Conservation (phyloP, 2,113 vertebrate species). For the Riparia riparia region DNA sequence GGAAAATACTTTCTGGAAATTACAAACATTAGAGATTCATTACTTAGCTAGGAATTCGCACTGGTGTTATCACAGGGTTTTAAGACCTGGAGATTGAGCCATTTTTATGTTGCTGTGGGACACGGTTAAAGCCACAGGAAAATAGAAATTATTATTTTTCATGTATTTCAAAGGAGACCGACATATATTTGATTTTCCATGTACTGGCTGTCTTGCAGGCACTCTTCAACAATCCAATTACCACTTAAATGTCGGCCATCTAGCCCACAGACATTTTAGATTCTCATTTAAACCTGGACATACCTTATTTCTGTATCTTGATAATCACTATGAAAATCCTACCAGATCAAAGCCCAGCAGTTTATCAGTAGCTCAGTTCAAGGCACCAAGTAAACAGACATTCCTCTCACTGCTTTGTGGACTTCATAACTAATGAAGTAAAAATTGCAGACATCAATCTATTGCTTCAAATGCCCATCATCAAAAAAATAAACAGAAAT, state of each 20-base stretch:
- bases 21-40: background rate
- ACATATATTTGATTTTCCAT: background rate
- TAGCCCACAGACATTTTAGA: background rate
- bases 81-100: background rate
- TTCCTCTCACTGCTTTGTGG: background rate
- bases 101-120: background rate
- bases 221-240: conserved; percentile 30
- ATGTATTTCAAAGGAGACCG: background rate
- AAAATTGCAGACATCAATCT: conserved; percentile 5
- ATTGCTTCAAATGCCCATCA: background rate
- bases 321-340: background rate
- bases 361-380: background rate
- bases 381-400: conserved; percentile 3
- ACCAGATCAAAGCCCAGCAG: background rate
- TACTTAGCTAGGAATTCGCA: background rate
- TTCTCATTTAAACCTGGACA: background rate
- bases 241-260: background rate
- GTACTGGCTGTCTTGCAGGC: background rate
- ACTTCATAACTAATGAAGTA: conserved; percentile 18
- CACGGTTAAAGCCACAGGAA: background rate
- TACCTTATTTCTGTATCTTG: background rate
- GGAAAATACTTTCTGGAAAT: background rate
- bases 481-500: background rate
- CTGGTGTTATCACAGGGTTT: background rate
- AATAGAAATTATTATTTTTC: conserved; percentile 1